These are phyloP conservation scores for Antedon mediterranea DNA, from an alignment of 53 echinoderm and acorn worm genomes.

Conservation along the genomic window DNA sequence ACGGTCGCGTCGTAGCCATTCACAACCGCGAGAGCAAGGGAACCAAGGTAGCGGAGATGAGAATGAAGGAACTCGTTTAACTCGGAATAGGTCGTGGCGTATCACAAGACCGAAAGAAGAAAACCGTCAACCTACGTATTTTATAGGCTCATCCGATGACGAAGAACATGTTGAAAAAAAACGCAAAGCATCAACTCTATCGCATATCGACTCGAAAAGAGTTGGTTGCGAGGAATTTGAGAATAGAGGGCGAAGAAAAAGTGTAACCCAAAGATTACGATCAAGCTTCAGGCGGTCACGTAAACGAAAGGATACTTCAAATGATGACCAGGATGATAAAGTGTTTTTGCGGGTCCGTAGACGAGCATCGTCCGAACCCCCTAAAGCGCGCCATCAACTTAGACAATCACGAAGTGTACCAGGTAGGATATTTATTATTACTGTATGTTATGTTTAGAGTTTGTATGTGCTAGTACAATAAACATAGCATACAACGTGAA, in stretches of 20 bases:
- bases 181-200: neutral
- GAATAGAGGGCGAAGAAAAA: neutral
- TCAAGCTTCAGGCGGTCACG: neutral
- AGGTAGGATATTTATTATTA: neutral
- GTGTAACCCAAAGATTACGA: neutral
- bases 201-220: neutral
- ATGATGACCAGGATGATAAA: neutral
- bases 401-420: neutral
- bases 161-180: neutral
- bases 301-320: neutral
- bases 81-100: neutral
- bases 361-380: neutral
- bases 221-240: neutral
- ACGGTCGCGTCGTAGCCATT: neutral
- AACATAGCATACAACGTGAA: too few relatives aligned
- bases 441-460: too few relatives aligned
- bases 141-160: neutral
- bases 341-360: neutral
- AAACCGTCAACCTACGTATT: neutral
- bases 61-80: neutral
- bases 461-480: too few relatives aligned
- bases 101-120: neutral
- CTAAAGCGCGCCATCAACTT: neutral
- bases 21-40: neutral
- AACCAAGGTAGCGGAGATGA: neutral